These are phyloP conservation scores for Lordiphosa fenestrarum DNA, from an alignment of 2,888 invertebrate genomes.

Conservation along the genomic window DNA sequence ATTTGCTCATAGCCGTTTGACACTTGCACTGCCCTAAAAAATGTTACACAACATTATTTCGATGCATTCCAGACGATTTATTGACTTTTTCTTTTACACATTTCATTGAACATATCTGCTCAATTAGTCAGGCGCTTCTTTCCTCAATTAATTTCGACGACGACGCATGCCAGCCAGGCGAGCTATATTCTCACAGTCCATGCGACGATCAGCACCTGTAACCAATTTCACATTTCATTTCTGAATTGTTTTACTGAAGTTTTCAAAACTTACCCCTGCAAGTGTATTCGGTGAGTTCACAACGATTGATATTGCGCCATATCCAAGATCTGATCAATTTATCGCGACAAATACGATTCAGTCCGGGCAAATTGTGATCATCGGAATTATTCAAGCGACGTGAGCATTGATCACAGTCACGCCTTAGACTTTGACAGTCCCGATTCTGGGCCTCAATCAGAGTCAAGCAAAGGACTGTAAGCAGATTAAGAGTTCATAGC, in stretches of 20 bases:
- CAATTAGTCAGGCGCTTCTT: too few species aligned
- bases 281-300: conserved; percentile 18
- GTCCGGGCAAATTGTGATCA: neutral
- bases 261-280: conserved; percentile 19
- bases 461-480: conserved; percentile 7
- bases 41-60: too few species aligned
- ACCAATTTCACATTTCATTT: neutral
- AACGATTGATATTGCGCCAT: conserved; percentile 24
- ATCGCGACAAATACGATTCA: conserved; percentile 18
- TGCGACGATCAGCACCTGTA: conserved; percentile 10
- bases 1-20: too few species aligned
- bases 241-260: neutral
- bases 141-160: neutral
- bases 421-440: conserved; percentile 14
- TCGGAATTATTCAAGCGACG: conserved; percentile 2
- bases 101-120: too few species aligned
- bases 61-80: too few species aligned
- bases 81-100: too few species aligned
- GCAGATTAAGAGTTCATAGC: neutral
- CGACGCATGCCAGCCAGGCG: conserved; percentile 20
- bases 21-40: too few species aligned
- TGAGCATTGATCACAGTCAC: conserved; percentile 14
- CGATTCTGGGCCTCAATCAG: conserved; percentile 11
- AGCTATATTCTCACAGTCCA: conserved; percentile 18
- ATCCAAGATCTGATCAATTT: conserved; percentile 11